Evolutionary conservation across 2,797 vertebrate species (phyloP).

Genomic region (Aeoliscus strigatus): DNA sequence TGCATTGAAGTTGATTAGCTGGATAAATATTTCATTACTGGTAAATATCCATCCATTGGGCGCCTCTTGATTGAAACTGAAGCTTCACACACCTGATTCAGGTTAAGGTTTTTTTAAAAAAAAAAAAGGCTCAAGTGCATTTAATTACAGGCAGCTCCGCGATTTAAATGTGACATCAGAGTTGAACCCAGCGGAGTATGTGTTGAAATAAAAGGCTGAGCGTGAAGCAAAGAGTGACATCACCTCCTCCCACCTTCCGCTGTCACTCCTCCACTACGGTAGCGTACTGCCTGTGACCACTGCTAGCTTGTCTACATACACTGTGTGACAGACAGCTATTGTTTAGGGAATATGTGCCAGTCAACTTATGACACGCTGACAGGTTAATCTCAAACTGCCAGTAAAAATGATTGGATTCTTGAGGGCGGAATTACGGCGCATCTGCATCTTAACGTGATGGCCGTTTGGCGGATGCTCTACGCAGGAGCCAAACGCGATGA

Average conservation of each 20-base stretch:
- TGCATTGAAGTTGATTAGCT: conserved; percentile 1
- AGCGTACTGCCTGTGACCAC: conserved; percentile 6
- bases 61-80: conserved; percentile 30
- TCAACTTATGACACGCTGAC: conserved; percentile 29
- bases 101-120: conserved; percentile 31
- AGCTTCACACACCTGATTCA: conserved; percentile 26
- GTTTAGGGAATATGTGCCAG: conserved; percentile 33
- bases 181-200: conserved; percentile 13
- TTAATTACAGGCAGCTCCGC: conserved; percentile 20
- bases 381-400: conserved; percentile 41
- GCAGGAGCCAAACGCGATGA: conserved; percentile 28
- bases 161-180: conserved; percentile 26
- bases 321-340: conserved; percentile 29
- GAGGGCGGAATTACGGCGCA: conserved; percentile 35
- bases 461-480: conserved; percentile 29
- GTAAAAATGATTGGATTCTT: conserved; percentile 39
- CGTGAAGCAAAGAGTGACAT: neutral
- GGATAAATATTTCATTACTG: conserved; percentile 13
- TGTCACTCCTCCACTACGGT: conserved; percentile 18
- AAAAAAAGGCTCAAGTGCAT: conserved; percentile 4
- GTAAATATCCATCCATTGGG: conserved; percentile 10
- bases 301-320: conserved; percentile 5
- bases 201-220: no score
- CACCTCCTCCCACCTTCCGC: conserved; percentile 2
- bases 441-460: conserved; percentile 18